Evolutionary conservation across 2,888 invertebrate genomes (phyloP).

Genomic region (Trisateles emortualis): DNA sequence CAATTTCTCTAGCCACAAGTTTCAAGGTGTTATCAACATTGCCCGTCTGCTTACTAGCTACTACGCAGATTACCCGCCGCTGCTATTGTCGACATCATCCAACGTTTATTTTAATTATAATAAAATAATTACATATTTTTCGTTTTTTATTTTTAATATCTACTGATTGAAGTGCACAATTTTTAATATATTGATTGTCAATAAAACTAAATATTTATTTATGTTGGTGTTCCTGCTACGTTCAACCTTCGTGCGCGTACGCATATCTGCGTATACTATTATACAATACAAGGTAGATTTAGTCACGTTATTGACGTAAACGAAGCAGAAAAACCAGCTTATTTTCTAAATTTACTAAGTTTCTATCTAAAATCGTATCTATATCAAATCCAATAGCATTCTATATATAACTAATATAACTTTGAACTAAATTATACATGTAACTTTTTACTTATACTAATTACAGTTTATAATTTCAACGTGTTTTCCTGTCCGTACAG

Average conservation of each 20-base stretch:
- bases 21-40: conserved; percentile 8
- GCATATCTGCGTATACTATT: too few relatives aligned
- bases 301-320: background rate
- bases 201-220: too few relatives aligned
- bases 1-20: too few relatives aligned
- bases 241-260: too few relatives aligned
- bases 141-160: conserved; percentile 22
- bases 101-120: too few relatives aligned
- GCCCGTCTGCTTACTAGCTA: background rate
- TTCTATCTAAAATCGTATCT: conserved; percentile 21
- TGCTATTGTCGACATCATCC: too few relatives aligned
- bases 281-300: too few relatives aligned
- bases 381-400: conserved; percentile 33
- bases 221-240: too few relatives aligned
- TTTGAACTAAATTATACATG: conserved; percentile 33
- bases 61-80: too few relatives aligned
- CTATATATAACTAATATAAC: conserved; percentile 20
- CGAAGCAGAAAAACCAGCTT: background rate
- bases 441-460: conserved; percentile 4
- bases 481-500: too few relatives aligned
- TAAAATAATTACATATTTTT: conserved; percentile 28
- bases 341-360: background rate
- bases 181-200: background rate
- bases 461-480: too few relatives aligned
- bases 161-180: conserved; percentile 2